phyloP scores from a whole-genome alignment of 2,797 vertebrate genomes.

The Dryobates pubescens region DNA sequence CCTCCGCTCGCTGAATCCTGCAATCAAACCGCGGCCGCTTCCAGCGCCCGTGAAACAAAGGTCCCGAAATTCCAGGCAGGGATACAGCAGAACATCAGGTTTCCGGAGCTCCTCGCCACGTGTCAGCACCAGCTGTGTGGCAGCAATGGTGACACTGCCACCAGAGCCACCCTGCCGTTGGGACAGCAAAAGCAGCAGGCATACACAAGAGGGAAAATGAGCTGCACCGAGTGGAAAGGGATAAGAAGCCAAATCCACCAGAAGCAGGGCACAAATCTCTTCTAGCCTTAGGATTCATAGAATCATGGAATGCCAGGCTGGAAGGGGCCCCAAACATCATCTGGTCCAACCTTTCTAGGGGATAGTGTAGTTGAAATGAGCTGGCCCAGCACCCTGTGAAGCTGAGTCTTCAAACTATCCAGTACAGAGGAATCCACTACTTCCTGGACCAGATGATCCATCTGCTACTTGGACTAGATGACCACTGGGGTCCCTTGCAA shows the following conservation, averaged over 20 bases:
- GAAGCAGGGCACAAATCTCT: background rate
- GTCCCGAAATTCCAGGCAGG: background rate
- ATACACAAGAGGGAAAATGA: background rate
- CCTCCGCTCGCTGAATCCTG: background rate
- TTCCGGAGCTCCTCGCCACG: constrained; percentile 69
- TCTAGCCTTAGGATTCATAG: background rate
- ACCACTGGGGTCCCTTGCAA: too few relatives aligned
- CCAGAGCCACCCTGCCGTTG: constrained; percentile 10
- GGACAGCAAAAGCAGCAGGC: background rate
- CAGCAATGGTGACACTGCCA: constrained; percentile 33
- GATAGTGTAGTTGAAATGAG: too few relatives aligned
- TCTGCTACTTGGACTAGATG: too few relatives aligned
- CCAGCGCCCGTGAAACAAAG: constrained; percentile 25
- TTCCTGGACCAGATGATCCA: too few relatives aligned
- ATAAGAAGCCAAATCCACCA: background rate
- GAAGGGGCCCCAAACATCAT: too few relatives aligned
- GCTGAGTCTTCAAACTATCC: too few relatives aligned
- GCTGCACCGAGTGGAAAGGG: background rate
- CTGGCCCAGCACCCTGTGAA: too few relatives aligned
- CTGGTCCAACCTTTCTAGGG: too few relatives aligned
- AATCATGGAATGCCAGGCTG: too few relatives aligned
- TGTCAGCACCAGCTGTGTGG: constrained; percentile 34
- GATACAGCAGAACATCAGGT: constrained; percentile 47
- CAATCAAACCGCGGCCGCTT: background rate
- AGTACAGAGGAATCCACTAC: too few relatives aligned